Evolutionary conservation across 2,113 vertebrate species (phyloP).

Genomic region (Oceanodroma tethys): DNA sequence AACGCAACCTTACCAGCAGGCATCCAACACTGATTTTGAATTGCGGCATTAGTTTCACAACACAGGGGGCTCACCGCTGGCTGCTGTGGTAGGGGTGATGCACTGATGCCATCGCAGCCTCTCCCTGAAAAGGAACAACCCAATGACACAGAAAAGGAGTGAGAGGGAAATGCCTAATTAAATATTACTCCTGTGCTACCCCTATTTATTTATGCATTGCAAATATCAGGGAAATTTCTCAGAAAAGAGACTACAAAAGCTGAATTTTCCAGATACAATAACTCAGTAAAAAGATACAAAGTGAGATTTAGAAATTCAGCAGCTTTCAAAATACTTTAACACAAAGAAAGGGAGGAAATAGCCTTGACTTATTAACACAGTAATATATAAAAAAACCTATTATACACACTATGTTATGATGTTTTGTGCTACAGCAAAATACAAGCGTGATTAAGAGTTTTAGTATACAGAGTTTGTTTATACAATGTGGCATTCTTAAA

Average conservation of each 20-base stretch:
- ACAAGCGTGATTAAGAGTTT: background rate
- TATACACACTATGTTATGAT: background rate
- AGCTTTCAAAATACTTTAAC: background rate
- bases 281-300: background rate
- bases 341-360: background rate
- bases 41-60: background rate
- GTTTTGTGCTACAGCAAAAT: background rate
- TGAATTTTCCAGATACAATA: background rate
- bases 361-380: background rate
- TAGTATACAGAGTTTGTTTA: background rate
- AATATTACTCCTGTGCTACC: background rate
- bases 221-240: background rate
- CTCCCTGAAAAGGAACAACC: background rate
- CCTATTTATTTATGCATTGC: background rate
- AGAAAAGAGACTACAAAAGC: background rate
- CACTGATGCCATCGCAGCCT: background rate
- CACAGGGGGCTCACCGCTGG: background rate
- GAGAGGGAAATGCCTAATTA: background rate
- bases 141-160: background rate
- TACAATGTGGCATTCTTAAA: background rate
- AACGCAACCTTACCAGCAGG: background rate
- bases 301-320: background rate
- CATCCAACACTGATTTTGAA: background rate
- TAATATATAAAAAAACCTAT: background rate
- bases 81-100: background rate